Evolutionary conservation across 2,113 vertebrate species (phyloP).

Genomic region (Pollimyrus isidori): DNA sequence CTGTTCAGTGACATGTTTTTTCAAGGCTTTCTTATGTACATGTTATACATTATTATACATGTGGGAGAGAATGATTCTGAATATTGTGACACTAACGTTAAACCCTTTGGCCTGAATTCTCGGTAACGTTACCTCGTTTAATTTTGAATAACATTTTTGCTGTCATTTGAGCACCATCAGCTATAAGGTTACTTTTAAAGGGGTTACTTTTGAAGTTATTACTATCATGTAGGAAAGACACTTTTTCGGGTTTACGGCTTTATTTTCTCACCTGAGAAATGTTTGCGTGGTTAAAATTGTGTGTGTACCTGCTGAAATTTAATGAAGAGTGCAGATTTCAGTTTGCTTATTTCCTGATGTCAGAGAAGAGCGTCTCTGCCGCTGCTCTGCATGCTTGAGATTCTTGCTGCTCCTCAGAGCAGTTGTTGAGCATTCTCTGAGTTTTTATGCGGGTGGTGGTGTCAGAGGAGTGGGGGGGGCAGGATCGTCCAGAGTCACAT

Average conservation of each 20-base stretch:
- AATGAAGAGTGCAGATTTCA: background rate
- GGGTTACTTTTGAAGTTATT: background rate
- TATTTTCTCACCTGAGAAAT: background rate
- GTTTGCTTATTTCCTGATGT: slow-evolving; percentile 45
- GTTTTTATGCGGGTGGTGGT: slow-evolving; percentile 53
- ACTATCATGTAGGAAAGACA: background rate
- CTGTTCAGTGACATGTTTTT: background rate
- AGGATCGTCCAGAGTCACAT: slow-evolving; percentile 66
- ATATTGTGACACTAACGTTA: background rate
- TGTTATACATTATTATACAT: background rate
- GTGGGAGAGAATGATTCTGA: background rate
- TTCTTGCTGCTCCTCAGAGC: slow-evolving; percentile 72
- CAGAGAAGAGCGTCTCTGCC: slow-evolving; percentile 49
- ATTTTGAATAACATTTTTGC: background rate
- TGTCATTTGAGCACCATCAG: background rate
- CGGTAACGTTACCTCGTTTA: background rate
- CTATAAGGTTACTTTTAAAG: background rate
- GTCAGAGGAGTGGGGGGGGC: slow-evolving; percentile 21
- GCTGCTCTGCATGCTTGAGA: slow-evolving; percentile 71
- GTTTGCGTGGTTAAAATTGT: background rate
- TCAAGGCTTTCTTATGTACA: background rate
- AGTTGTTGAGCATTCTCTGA: slow-evolving; percentile 81
- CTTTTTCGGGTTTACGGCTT: background rate
- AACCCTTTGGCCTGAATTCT: background rate
- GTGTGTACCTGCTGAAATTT: background rate